Base-by-base conservation (phyloP, 2,888 invertebrate species). In the Cordilura impudica region DNA sequence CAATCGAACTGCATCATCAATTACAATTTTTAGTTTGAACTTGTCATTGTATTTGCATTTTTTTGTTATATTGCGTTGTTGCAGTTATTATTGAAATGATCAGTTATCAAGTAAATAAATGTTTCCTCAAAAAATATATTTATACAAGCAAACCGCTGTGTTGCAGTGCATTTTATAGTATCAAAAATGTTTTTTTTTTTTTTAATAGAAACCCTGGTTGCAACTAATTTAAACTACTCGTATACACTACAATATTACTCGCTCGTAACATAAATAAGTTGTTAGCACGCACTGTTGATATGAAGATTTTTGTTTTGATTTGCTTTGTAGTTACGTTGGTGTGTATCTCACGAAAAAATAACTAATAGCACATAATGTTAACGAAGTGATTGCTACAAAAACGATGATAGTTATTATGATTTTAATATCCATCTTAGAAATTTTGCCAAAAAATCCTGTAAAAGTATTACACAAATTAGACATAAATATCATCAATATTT, bases 351-450 rank as follows among this genome's bases (percentile, higher is more conserved):
- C 80, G 77, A 84, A 80, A 82, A 84, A 81, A 84, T 84, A 84
- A 82, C 82, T 84, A 86, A 85, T 84, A 81, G 84, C 82, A 83
- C 85, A 85, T 82, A 87, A 82, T 78, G 83, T 84, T 81, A 84
- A 76, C 73, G 84, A 84, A 83, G 83, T 82, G 83, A 87, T 84
- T 84, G 87, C 84, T 86, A 86, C 79, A 84, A 85, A 85, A 86
- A 84, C 84, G 85, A 85, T 84, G 84, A 85, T 85, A 85, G 86
- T 85, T 81, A 86, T 84, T 87, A 87, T 84, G 87, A 89, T 86
- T 89, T 89, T 88, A 89, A 89, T 83, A 89, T 89, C 89, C 89
- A 89, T 85, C 88, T 88, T 87, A 89, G 87, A 84, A 89, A 89
- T 87, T 89, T 89, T 87, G 88, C 87, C 86, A 89, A 87, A 87